phyloP scores from a whole-genome alignment of 2,797 vertebrate species.

The Trachurus trachurus region DNA sequence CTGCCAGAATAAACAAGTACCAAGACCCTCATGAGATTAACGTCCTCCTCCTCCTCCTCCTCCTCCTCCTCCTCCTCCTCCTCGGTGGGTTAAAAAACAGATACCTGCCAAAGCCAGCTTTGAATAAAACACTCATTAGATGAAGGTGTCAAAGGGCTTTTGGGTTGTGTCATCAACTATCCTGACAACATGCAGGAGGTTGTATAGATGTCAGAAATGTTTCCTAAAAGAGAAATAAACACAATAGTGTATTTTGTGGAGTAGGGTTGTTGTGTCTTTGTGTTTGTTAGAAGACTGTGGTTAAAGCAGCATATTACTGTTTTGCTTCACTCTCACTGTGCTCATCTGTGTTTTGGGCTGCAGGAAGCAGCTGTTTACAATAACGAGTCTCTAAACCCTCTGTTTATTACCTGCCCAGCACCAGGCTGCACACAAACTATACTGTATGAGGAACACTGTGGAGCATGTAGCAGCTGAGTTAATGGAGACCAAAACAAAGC shows the following conservation, averaged over 20 bases:
- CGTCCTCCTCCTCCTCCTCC: conserved; percentile 24
- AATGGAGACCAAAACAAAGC: neutral
- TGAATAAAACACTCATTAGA: conserved; percentile 19
- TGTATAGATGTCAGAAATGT: neutral
- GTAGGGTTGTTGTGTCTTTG: neutral
- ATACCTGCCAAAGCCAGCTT: conserved; percentile 3
- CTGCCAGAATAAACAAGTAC: conserved; percentile 53
- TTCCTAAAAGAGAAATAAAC: neutral
- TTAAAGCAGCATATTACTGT: neutral
- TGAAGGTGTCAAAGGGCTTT: conserved; percentile 16
- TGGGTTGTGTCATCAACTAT: conserved; percentile 10
- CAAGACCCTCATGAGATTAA: conserved; percentile 34
- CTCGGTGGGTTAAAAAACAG: conserved; percentile 12
- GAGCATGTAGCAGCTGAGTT: neutral
- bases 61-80: neutral
- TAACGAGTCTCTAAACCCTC: neutral
- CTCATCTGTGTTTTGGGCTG: neutral
- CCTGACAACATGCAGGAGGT: neutral
- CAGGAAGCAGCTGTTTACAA: neutral
- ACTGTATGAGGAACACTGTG: no score
- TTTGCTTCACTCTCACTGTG: neutral
- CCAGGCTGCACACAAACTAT: neutral
- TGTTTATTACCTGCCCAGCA: neutral
- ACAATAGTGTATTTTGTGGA: neutral
- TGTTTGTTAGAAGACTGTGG: neutral